A percentile compares a stretch with the other conserved stretches of the same genome.
Conservation (phyloP, 2,797 vertebrate species). For the Cyprinodon diabolis region DNA sequence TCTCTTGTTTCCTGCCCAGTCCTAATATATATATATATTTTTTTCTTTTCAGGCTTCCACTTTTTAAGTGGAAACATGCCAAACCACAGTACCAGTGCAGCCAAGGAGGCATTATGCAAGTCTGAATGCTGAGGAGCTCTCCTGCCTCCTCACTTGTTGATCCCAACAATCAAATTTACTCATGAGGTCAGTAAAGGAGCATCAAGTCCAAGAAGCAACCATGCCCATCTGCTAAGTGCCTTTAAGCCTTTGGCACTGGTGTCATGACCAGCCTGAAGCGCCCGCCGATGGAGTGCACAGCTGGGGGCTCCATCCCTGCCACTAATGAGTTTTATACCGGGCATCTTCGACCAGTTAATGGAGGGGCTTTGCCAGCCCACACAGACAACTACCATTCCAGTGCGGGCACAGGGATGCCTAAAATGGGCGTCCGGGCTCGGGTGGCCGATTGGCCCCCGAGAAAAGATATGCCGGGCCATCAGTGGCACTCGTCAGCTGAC, state of each 20-base stretch:
- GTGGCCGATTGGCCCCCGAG: constrained; percentile 97
- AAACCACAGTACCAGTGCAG: not conserved
- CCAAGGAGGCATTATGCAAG: constrained; percentile 35
- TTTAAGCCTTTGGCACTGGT: constrained; percentile 75
- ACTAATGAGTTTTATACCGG: constrained; percentile 94
- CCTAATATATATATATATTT: constrained; percentile 25
- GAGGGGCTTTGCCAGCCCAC: constrained; percentile 80
- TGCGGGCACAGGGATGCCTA: constrained; percentile 90
- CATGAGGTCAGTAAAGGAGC: constrained; percentile 56
- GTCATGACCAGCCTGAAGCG: constrained; percentile 94
- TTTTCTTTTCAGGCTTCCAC: constrained; percentile 51
- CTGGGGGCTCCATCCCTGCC: constrained; percentile 87
- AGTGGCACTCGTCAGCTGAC: constrained; percentile 68
- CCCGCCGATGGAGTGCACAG: constrained; percentile 90
- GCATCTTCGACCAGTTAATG: constrained; percentile 90
- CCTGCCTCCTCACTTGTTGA: constrained; percentile 10
- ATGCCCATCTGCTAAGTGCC: constrained; percentile 80
- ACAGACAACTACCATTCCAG: constrained; percentile 87
- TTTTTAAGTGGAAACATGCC: constrained; percentile 36
- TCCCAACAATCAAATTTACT: constrained; percentile 54
- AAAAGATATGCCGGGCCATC: constrained; percentile 79
- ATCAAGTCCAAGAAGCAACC: constrained; percentile 50
- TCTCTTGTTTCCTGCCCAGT: not conserved
- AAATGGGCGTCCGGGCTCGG: constrained; percentile 96
- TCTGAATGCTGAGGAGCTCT: constrained; percentile 52